phyloP scores from a whole-genome alignment of 2,888 invertebrate genomes.

The Boloria selene region DNA sequence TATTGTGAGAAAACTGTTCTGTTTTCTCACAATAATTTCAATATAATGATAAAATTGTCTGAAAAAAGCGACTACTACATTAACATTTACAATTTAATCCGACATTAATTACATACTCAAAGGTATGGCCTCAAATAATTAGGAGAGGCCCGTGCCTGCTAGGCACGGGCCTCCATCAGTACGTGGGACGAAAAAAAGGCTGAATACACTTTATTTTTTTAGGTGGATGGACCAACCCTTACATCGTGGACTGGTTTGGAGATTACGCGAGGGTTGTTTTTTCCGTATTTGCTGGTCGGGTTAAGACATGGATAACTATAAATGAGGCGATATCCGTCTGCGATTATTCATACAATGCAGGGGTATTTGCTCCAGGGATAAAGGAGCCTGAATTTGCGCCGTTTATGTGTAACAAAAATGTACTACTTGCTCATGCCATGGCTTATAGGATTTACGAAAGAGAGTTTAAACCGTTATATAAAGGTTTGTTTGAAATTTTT shows the following conservation, averaged over 20 bases:
- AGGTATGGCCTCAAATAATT: too few relatives aligned
- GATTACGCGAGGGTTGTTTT: constrained; percentile 83
- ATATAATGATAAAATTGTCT: too few relatives aligned
- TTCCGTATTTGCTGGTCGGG: constrained; percentile 82
- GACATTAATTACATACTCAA: too few relatives aligned
- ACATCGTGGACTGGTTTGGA: constrained; percentile 83
- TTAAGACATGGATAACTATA: constrained; percentile 87
- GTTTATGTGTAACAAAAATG: constrained; percentile 84
- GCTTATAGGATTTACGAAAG: constrained; percentile 82
- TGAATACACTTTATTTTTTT: too few relatives aligned
- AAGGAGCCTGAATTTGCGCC: constrained; percentile 67
- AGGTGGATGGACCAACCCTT: constrained; percentile 86
- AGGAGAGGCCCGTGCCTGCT: too few relatives aligned
- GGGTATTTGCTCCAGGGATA: constrained; percentile 58
- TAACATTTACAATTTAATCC: too few relatives aligned
- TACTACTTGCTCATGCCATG: constrained; percentile 85
- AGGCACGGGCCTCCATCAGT: too few relatives aligned
- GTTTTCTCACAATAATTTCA: too few relatives aligned
- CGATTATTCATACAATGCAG: constrained; percentile 63
- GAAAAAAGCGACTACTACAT: too few relatives aligned
- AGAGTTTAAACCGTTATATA: constrained; percentile 71
- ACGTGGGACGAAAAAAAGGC: too few relatives aligned
- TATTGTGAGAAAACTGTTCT: too few relatives aligned
- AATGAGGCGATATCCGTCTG: constrained; percentile 84
- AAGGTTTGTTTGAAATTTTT: constrained; percentile 55